Base-by-base conservation (phyloP, 2,888 invertebrate genomes). In the Hirtodrosophila duncani region DNA sequence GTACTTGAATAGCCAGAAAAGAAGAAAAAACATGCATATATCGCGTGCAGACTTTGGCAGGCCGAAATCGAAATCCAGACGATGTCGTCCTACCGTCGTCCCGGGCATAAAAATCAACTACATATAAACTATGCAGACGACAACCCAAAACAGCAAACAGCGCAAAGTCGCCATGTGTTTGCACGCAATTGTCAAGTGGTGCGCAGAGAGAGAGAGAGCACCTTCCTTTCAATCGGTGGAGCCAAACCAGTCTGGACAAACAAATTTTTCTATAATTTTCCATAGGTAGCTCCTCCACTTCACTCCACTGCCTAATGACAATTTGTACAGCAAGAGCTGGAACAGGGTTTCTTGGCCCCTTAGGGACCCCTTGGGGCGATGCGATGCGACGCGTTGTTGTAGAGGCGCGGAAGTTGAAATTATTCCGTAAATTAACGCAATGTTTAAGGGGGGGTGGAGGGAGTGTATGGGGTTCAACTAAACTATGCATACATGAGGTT, bases 131-230 rank as follows among this genome's bases (percentile, higher is more conserved):
- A 66, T 66, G 66, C 56, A 65, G 69, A 69, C 65, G 75, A 67
- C 67, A 51, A 67, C 34, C 37, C 9, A 38, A 39, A 68, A 53
- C 50, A 30, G 30, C 43, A 31, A 52, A 50, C 60, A 71, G 38
- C 24, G 30, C 46, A 37, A 33, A 33, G 29, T 21, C 52, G 39
- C 26, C 38, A 26, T 45, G 65, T 77, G 59, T 59, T 77, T 64
- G 82, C 78, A 80, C 82, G 78, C 81, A 82, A 82, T 78, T 82
- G 67, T 82, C 81, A 67, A 67, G 70, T 79, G 67, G 53, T 55
- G 59, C 64, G 63, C 45, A n/a, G n/a, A n/a, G 24, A 26, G 37
- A 36, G 44, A 23, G n/a, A n/a, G n/a, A n/a, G n/a, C n/a, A n/a
- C n/a, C n/a, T n/a, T n/a, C n/a, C n/a, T n/a, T n/a, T n/a, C n/a